Percentiles rank a stretch among this genome's conserved stretches.
Conservation (phyloP, 2,113 vertebrate species). For the Columbina picui region DNA sequence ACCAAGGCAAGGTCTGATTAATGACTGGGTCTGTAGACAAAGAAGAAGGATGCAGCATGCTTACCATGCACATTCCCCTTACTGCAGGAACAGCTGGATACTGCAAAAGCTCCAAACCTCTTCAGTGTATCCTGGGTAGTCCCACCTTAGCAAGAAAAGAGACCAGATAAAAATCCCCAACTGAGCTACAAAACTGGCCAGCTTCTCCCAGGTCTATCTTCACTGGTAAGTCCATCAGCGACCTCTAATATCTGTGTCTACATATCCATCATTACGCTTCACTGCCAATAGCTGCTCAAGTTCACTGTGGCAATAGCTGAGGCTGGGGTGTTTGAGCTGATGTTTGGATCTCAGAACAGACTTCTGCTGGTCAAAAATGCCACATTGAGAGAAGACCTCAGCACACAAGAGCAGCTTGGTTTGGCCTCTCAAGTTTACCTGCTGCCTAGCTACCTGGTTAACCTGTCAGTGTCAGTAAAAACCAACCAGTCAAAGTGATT, state of each 20-base stretch:
- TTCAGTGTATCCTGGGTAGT: background rate
- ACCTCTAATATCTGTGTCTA: background rate
- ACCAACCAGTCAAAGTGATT: background rate
- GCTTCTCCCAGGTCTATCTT: background rate
- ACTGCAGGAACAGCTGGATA: background rate
- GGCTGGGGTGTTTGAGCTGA: background rate
- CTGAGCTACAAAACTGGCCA: background rate
- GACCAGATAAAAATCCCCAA: background rate
- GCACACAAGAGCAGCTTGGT: background rate
- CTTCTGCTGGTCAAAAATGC: background rate
- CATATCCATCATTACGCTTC: background rate
- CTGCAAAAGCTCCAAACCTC: background rate
- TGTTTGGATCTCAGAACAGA: background rate
- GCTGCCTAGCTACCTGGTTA: background rate
- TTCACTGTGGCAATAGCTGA: accelerated
- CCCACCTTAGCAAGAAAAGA: background rate
- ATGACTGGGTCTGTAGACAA: background rate
- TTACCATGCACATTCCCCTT: background rate
- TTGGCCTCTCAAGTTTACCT: background rate
- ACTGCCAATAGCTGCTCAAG: background rate
- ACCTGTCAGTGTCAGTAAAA: background rate
- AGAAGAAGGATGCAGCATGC: background rate
- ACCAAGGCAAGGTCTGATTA: background rate
- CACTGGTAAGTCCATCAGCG: background rate
- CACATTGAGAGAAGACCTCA: background rate